A percentile compares a stretch with the other conserved stretches of the same genome.
Conservation (phyloP, 37 sponge, comb jelly and placozoan genomes). For the Ephydatia muelleri region DNA sequence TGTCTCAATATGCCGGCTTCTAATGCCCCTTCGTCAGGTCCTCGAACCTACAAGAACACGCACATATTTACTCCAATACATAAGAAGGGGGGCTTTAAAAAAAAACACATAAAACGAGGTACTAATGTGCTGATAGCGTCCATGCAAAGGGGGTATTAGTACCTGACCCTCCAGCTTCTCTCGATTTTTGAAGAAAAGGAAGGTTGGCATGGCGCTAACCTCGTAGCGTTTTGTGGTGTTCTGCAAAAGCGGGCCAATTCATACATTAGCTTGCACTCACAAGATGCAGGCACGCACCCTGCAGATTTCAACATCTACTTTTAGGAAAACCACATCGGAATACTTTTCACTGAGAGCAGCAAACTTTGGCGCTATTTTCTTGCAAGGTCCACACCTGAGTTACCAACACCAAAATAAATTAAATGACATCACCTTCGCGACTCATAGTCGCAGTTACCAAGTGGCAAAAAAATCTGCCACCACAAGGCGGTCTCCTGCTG, state of each 20-base stretch:
- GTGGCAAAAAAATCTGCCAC: slow-evolving; percentile 79
- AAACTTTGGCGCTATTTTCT: slow-evolving; percentile 70
- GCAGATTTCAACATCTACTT: slow-evolving; percentile 62
- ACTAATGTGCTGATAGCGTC: neutral
- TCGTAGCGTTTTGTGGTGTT: slow-evolving; percentile 64
- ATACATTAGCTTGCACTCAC: neutral
- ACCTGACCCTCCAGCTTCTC: slow-evolving; percentile 41
- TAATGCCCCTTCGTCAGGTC: slow-evolving; percentile 55
- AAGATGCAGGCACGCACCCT: slow-evolving; percentile 24
- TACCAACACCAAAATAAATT: neutral
- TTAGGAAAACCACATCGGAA: slow-evolving; percentile 45
- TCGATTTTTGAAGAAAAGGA: slow-evolving; percentile 64
- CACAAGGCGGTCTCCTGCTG: slow-evolving; percentile 50
- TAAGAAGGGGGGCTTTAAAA: too few relatives aligned
- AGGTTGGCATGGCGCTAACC: slow-evolving; percentile 68
- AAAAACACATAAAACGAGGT: neutral
- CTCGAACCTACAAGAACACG: slow-evolving; percentile 35
- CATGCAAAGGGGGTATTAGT: neutral
- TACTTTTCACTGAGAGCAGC: slow-evolving; percentile 55
- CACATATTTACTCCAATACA: neutral
- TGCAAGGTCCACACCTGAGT: slow-evolving; percentile 75
- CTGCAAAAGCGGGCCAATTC: slow-evolving; percentile 9
- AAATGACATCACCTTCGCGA: neutral
- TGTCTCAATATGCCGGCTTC: slow-evolving; percentile 74
- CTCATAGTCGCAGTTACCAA: slow-evolving; percentile 32